Base-by-base conservation (phyloP, 2,113 vertebrate genomes). In the Limnothrissa miodon region DNA sequence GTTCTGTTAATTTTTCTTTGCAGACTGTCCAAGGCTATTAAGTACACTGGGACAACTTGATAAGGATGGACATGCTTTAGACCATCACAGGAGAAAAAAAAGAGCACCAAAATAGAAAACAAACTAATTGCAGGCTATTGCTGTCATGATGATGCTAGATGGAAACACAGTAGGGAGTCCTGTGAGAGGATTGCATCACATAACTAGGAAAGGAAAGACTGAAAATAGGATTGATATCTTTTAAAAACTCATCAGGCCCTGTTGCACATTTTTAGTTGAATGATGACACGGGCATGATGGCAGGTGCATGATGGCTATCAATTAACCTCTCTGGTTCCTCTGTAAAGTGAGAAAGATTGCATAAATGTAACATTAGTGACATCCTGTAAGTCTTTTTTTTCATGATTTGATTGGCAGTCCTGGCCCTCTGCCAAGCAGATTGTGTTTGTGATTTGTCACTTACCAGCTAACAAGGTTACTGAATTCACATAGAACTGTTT, bases 71-170 rank as follows among this genome's bases (percentile, higher is more conserved):
- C 85, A 90, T 87, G 88, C 86, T 85, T 87, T 86, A 87, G 86
- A 87, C 66, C 66, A 74, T 86, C 86, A 89, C 84, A 87, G 87
- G 82, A 85, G 39, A 6, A 78, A 42, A 82, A 80, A 79, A 51
- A 36, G 85, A 88, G 88, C 81, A 17, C 0, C 66, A 29, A 88
- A 91, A 91, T 85, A 88, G 89, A 89, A 86, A 90, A 91, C 89
- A 90, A 91, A 90, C 80, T 95, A 94, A 95, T 93, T 93, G 88
- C 82, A 86, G 88, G 91, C 90, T 94, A 92, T 94, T 86, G 82
- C 78, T 85, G 74, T 80, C 45, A 21, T 87, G 59, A 66, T 83
- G 84, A 85, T 85, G 86, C 46, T 85, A 85, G 86, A 87, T 87
- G 82, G 88, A 87, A 82, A 45, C 91, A 1, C 90, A 87, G 90